These are phyloP conservation scores for Agrochola macilenta DNA, from an alignment of 2,888 invertebrate genomes.

Conservation along the genomic window DNA sequence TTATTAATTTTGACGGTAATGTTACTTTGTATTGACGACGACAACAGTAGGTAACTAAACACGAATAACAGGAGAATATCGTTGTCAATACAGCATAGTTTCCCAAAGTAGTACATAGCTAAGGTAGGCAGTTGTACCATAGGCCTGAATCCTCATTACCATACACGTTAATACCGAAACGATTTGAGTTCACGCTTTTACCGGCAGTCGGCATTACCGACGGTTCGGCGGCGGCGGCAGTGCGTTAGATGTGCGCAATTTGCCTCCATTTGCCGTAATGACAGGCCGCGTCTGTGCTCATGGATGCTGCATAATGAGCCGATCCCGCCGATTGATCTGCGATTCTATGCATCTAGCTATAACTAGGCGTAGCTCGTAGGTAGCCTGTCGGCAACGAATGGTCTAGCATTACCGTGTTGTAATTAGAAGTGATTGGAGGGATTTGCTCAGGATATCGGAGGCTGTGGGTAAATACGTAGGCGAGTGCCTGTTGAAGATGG, in stretches of 20 bases:
- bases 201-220: constrained; percentile 80
- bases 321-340: constrained; percentile 84
- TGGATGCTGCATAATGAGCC: constrained; percentile 89
- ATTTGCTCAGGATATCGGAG: constrained; percentile 62
- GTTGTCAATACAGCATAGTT: background rate
- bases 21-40: background rate
- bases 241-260: constrained; percentile 90
- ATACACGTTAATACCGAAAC: constrained; percentile 75
- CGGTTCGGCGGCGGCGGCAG: constrained; percentile 74
- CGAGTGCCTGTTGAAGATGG: constrained; percentile 31
- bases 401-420: constrained; percentile 64
- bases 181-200: constrained; percentile 83
- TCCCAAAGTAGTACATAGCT: constrained; percentile 23
- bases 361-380: constrained; percentile 61
- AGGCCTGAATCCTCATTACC: constrained; percentile 76
- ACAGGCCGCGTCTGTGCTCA: constrained; percentile 83
- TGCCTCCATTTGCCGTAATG: constrained; percentile 89
- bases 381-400: constrained; percentile 55
- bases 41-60: background rate
- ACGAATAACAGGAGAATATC: background rate
- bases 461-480: constrained; percentile 56
- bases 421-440: constrained; percentile 73
- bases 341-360: constrained; percentile 58
- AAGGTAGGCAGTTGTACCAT: constrained; percentile 24
- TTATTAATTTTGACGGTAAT: background rate